Conservation (phyloP, 2,113 vertebrate species). For the Bothrops jararaca region DNA sequence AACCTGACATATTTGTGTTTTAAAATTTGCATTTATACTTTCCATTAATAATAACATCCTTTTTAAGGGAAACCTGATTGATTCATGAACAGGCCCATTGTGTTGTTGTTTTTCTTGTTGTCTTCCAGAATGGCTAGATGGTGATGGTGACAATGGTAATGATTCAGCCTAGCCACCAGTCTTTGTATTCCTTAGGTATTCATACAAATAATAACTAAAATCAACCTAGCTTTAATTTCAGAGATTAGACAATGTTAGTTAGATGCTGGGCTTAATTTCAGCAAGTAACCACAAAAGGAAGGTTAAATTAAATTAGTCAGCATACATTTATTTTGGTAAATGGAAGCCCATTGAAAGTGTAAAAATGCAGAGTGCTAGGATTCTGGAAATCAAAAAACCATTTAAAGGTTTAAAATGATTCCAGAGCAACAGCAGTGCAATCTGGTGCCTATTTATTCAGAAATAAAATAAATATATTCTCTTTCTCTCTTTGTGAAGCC, state of each 20-base stretch:
- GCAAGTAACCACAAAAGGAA: neutral
- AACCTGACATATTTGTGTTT: neutral
- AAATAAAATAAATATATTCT: neutral
- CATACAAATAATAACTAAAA: neutral
- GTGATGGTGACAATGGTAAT: neutral
- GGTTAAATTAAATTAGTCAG: neutral
- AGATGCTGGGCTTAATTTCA: neutral
- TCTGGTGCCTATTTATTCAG: neutral
- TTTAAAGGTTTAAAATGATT: neutral
- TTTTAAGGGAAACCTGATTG: neutral
- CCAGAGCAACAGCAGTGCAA: neutral
- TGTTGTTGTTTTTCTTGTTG: neutral
- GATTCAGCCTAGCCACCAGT: neutral
- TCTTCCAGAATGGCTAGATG: neutral
- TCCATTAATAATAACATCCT: neutral
- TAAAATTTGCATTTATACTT: neutral
- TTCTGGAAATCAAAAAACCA: neutral
- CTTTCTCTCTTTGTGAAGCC: neutral
- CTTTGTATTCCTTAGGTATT: neutral
- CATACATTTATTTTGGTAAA: neutral
- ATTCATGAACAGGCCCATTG: neutral
- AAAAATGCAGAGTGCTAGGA: neutral
- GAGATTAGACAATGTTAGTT: neutral
- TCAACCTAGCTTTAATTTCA: neutral
- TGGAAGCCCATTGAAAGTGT: neutral